Conservation (phyloP, 1,140 invertebrate genomes). For the Pogonomyrmex barbatus region DNA sequence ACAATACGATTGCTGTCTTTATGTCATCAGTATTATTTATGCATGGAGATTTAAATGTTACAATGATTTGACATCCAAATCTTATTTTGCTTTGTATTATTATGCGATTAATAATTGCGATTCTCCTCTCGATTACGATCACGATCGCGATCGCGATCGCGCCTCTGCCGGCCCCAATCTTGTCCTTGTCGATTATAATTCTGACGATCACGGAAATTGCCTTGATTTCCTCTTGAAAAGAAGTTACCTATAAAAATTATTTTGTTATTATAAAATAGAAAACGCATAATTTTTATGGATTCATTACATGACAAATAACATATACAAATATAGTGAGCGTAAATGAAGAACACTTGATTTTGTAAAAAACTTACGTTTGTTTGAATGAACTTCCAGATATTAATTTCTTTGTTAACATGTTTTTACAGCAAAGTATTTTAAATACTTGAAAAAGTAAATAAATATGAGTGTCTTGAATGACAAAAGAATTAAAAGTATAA, state of each 20-base stretch:
- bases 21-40: constrained; percentile 17
- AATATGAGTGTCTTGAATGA: neutral
- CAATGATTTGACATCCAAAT: constrained; percentile 2
- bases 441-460: neutral
- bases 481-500: neutral
- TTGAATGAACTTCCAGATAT: neutral
- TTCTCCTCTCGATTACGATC: constrained; percentile 84
- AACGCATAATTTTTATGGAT: neutral
- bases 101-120: constrained; percentile 78
- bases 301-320: constrained; percentile 36
- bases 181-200: constrained; percentile 87
- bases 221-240: constrained; percentile 86
- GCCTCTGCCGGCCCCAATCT: constrained; percentile 85
- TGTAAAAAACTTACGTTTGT: neutral
- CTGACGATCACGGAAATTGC: constrained; percentile 86
- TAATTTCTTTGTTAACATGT: neutral
- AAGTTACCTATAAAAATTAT: constrained; percentile 84
- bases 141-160: constrained; percentile 81
- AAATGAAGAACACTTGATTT: constrained; percentile 9
- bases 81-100: neutral
- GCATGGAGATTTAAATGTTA: neutral
- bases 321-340: neutral
- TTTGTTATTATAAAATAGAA: neutral
- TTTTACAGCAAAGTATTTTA: neutral
- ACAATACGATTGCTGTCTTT: neutral